These are phyloP conservation scores for Fregata magnificens DNA, from an alignment of 2,113 vertebrate genomes.

Conservation along the genomic window DNA sequence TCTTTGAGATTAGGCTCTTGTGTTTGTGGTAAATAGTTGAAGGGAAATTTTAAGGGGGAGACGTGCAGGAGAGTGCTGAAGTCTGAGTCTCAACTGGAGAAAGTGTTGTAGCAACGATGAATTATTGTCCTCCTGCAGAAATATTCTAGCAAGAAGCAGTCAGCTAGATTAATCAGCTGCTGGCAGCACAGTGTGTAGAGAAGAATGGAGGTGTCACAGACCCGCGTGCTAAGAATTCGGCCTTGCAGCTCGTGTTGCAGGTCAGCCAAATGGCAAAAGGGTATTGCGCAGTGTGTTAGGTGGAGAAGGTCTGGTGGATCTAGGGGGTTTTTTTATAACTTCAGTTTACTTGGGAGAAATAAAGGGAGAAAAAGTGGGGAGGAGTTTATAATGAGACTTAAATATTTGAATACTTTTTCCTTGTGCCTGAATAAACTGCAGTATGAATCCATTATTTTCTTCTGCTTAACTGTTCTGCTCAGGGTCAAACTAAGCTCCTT, in stretches of 20 bases:
- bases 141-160: not conserved
- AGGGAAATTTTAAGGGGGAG: not conserved
- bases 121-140: not conserved
- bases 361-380: not conserved
- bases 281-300: not conserved
- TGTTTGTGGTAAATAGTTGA: not conserved
- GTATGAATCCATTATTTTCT: not conserved
- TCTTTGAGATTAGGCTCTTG: not conserved
- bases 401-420: not conserved
- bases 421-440: not conserved
- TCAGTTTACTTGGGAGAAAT: not conserved
- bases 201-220: not conserved
- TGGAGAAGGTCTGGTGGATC: not conserved
- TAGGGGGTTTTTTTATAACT: not conserved
- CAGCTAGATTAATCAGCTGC: accelerated
- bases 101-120: not conserved
- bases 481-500: not conserved
- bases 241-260: not conserved
- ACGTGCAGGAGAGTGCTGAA: not conserved
- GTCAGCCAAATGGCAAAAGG: not conserved
- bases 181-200: not conserved
- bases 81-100: not conserved
- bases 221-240: accelerated
- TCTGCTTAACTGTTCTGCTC: not conserved
- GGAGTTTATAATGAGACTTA: not conserved